These are phyloP conservation scores for Indicator maculatus DNA, from an alignment of 2,113 vertebrate species.

Conservation along the genomic window DNA sequence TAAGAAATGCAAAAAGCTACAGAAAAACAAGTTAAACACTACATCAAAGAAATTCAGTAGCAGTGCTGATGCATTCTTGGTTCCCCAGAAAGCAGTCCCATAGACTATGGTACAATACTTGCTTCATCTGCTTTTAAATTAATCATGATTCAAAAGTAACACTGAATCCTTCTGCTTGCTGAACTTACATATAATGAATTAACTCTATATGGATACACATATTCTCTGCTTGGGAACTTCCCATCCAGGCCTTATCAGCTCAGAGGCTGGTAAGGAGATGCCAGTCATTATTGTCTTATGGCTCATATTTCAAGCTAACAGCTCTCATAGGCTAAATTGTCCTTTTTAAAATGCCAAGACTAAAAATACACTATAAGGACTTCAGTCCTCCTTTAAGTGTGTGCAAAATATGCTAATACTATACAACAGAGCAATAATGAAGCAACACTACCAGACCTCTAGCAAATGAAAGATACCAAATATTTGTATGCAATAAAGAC, in stretches of 20 bases:
- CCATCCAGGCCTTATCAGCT: background rate
- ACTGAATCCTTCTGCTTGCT: background rate
- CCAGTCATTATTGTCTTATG: background rate
- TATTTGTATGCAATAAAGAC: background rate
- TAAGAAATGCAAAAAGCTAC: background rate
- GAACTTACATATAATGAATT: background rate
- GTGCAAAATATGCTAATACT: background rate
- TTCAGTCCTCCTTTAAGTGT: background rate
- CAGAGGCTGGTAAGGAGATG: background rate
- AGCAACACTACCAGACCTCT: background rate
- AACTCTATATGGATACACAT: accelerated
- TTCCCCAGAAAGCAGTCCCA: background rate
- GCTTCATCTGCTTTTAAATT: background rate
- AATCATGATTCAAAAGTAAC: background rate
- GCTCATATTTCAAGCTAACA: background rate
- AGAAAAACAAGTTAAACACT: background rate
- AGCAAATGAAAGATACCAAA: background rate
- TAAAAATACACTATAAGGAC: background rate
- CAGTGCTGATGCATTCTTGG: accelerated
- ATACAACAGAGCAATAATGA: background rate
- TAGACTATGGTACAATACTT: background rate
- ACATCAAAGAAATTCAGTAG: background rate
- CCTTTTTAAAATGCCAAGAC: background rate
- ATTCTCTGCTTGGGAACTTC: background rate
- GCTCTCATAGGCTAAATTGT: background rate